Percentiles rank a stretch among this genome's conserved stretches.
phyloP scores from a whole-genome alignment of 1,140 invertebrate genomes.

The Idris sp. region DNA sequence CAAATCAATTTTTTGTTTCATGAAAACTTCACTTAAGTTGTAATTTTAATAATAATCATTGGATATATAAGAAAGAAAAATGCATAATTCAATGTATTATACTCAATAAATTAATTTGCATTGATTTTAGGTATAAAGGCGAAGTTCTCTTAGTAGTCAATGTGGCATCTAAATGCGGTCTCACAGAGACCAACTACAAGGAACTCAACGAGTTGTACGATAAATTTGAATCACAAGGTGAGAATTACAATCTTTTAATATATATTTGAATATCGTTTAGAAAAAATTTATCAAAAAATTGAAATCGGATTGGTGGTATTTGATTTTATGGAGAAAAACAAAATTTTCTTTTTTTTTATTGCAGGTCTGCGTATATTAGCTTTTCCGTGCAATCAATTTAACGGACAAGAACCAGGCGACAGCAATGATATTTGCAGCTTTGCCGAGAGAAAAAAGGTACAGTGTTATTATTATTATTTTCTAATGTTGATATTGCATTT shows the following conservation, averaged over 20 bases:
- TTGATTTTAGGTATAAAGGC: constrained; percentile 80
- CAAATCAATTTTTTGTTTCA: too few species aligned
- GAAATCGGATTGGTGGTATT: too few species aligned
- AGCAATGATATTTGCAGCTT: constrained; percentile 88
- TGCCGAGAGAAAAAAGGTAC: constrained; percentile 82
- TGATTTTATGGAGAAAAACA: too few species aligned
- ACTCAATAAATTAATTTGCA: constrained; percentile 27
- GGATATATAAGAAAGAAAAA: too few species aligned
- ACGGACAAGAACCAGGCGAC: constrained; percentile 86
- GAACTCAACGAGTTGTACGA: constrained; percentile 88
- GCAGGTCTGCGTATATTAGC: constrained; percentile 86
- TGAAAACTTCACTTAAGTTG: too few species aligned
- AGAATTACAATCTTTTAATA: constrained; percentile 6
- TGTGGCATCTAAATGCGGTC: constrained; percentile 92
- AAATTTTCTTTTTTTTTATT: constrained; percentile 22
- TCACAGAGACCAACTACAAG: constrained; percentile 89
- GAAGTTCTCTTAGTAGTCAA: constrained; percentile 90
- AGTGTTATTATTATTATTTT: too few species aligned
- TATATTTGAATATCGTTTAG: too few species aligned
- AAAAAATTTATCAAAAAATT: too few species aligned
- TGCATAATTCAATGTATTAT: too few species aligned
- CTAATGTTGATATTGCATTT: too few species aligned
- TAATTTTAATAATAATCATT: too few species aligned
- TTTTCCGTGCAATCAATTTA: constrained; percentile 98
- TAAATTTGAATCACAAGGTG: constrained; percentile 83